These are phyloP conservation scores for Steatocranus sp. DNA, from an alignment of 2,797 vertebrate genomes.

Conservation along the genomic window DNA sequence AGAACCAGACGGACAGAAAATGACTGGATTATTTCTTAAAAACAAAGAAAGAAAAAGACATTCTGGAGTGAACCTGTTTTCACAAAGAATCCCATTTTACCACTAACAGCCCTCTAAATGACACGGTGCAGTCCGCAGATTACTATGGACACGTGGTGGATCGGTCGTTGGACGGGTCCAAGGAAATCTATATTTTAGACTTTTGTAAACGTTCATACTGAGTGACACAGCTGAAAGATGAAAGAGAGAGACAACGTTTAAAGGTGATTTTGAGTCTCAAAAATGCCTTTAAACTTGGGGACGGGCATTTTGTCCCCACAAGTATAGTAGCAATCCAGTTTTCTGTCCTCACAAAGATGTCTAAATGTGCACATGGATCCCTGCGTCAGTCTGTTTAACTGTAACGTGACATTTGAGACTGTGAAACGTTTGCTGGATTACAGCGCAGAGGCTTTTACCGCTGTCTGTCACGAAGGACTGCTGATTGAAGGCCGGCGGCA, in stretches of 20 bases:
- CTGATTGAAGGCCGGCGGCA: background rate
- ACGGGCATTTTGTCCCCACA: background rate
- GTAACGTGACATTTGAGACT: background rate
- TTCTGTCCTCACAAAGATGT: background rate
- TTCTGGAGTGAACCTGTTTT: background rate
- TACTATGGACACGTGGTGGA: background rate
- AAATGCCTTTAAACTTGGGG: background rate
- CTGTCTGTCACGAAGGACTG: rapidly evolving
- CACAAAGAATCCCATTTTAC: background rate
- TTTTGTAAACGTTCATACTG: background rate
- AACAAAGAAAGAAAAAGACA: background rate
- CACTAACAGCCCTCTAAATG: background rate
- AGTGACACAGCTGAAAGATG: rapidly evolving
- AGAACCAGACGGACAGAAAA: background rate
- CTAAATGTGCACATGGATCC: rapidly evolving
- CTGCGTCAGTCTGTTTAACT: background rate
- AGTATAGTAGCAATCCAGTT: background rate
- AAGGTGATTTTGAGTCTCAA: background rate
- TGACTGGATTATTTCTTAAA: background rate
- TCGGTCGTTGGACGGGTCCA: background rate
- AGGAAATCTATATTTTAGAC: background rate
- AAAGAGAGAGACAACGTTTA: rapidly evolving
- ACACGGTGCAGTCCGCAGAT: background rate
- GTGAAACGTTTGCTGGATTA: background rate
- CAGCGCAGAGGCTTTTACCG: background rate